These are phyloP conservation scores for Peromyscus melanophrys DNA, from an alignment of 2,797 vertebrate genomes.

Conservation along the genomic window DNA sequence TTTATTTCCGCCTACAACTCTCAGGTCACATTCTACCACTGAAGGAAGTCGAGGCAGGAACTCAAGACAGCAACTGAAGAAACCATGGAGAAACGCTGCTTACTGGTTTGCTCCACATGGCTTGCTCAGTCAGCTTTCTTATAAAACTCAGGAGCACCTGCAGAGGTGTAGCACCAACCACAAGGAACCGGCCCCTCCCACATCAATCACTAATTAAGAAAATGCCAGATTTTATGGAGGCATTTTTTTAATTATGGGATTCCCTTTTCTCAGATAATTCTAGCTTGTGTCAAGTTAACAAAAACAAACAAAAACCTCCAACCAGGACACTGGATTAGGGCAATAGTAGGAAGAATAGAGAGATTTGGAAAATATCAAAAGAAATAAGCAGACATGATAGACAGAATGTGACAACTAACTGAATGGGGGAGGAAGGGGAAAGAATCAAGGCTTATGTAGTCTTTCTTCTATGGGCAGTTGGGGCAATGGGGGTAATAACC, in stretches of 20 bases:
- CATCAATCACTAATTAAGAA: not conserved
- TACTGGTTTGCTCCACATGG: not conserved
- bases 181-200: not conserved
- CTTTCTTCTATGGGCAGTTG: not conserved
- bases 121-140: not conserved
- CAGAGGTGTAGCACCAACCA: not conserved
- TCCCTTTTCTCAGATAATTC: not conserved
- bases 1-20: not conserved
- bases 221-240: not conserved
- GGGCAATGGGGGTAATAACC: not conserved
- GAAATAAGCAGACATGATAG: not conserved
- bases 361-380: not conserved
- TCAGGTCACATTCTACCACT: not conserved
- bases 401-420: not conserved
- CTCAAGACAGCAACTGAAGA: not conserved
- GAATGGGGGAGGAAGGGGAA: not conserved
- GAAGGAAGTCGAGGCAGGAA: not conserved
- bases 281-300: not conserved
- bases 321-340: not conserved
- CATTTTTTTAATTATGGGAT: not conserved
- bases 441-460: constrained; percentile 14
- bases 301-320: not conserved
- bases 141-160: not conserved
- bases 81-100: too few species aligned
- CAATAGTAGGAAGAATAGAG: constrained; percentile 8